Evolutionary conservation across 2,113 vertebrate species (phyloP).

Genomic region (Spilogale gracilis): DNA sequence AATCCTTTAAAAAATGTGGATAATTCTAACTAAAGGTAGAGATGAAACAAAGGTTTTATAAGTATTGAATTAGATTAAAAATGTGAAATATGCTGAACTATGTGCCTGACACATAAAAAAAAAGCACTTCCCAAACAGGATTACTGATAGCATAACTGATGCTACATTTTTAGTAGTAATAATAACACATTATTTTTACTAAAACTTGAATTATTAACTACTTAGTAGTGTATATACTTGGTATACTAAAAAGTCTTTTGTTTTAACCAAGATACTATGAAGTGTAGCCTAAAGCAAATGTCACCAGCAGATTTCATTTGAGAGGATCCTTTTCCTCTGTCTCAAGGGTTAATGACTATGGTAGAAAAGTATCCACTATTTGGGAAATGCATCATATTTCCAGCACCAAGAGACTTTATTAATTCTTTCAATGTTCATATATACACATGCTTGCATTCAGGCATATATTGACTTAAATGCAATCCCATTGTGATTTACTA

Average conservation of each 20-base stretch:
- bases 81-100: neutral
- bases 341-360: neutral
- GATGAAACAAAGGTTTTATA: neutral
- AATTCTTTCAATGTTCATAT: neutral
- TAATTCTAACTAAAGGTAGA: neutral
- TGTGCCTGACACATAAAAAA: neutral
- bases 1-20: neutral
- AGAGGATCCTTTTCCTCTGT: neutral
- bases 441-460: neutral
- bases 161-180: neutral
- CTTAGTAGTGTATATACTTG: neutral
- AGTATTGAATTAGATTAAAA: neutral
- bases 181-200: neutral
- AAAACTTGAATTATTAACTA: neutral
- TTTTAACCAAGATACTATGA: neutral
- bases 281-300: neutral
- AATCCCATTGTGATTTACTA: neutral
- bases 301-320: neutral
- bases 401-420: neutral
- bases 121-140: neutral
- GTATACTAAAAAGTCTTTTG: neutral
- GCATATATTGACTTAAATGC: neutral
- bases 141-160: neutral
- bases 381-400: neutral
- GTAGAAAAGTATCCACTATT: neutral